These are phyloP conservation scores for Takifugu flavidus DNA, from an alignment of 2,113 vertebrate genomes.

Conservation along the genomic window DNA sequence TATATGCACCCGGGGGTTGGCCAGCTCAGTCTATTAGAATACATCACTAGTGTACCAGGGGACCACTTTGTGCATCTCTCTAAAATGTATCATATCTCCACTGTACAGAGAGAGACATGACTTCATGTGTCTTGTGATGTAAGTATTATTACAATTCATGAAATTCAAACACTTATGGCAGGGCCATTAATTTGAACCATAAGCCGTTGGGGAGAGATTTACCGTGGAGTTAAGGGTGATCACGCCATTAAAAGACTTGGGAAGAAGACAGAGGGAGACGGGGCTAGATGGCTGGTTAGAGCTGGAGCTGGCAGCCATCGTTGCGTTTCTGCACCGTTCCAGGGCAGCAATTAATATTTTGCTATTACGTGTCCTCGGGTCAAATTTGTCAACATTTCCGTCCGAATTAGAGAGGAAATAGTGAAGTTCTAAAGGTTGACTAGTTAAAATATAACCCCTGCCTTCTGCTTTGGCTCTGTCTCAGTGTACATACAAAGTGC, in stretches of 20 bases:
- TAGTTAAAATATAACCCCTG: slow-evolving; percentile 78
- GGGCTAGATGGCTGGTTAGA: slow-evolving; percentile 61
- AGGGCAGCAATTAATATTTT: slow-evolving; percentile 62
- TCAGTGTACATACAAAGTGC: slow-evolving; percentile 55
- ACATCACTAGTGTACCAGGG: slow-evolving; percentile 92
- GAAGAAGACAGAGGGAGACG: slow-evolving; percentile 39
- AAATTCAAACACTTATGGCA: slow-evolving; percentile 94
- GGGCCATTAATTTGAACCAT: slow-evolving; percentile 95
- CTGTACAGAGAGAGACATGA: slow-evolving; percentile 90
- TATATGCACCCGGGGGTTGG: slow-evolving; percentile 87
- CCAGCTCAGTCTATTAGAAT: slow-evolving; percentile 96
- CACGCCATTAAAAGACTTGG: slow-evolving; percentile 90
- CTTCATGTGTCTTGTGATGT: slow-evolving; percentile 99
- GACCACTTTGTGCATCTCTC: slow-evolving; percentile 94
- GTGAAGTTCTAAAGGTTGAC: slow-evolving; percentile 79
- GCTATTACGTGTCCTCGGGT: slow-evolving; percentile 42
- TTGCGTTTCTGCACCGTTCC: slow-evolving; percentile 73
- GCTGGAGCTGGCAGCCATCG: slow-evolving; percentile 69
- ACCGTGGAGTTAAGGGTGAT: slow-evolving; percentile 92
- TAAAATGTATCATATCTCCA: slow-evolving; percentile 96
- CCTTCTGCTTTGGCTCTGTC: slow-evolving; percentile 42
- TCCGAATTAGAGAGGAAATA: slow-evolving; percentile 64
- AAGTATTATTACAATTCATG: slow-evolving; percentile 99
- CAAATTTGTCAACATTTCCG: slow-evolving; percentile 71
- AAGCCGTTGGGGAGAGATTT: slow-evolving; percentile 95